Evolutionary conservation across 2,113 vertebrate species (phyloP).

Genomic region (Oncorhynchus kisutch): DNA sequence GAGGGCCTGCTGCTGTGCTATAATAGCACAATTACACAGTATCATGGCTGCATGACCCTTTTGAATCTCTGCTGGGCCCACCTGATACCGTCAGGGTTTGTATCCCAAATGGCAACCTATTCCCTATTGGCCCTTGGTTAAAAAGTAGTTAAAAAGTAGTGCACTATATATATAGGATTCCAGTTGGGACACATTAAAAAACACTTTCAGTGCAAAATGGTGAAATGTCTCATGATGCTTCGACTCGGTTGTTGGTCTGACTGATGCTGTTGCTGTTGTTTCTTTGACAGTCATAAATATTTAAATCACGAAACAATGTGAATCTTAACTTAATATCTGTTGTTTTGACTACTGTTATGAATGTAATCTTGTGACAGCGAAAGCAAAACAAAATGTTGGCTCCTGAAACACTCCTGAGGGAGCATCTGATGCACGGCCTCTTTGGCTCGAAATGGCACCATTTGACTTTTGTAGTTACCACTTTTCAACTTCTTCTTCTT

Average conservation of each 20-base stretch:
- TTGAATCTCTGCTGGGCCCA: neutral
- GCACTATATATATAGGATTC: no score
- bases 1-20: conserved; percentile 21
- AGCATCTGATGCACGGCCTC: neutral
- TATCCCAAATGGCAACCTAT: no score
- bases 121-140: no score
- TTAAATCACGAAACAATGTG: conserved; percentile 19
- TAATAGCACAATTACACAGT: conserved; percentile 44
- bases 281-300: conserved; percentile 4
- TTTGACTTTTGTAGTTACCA: no score
- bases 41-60: conserved; percentile 33
- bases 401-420: neutral
- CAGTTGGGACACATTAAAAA: no score
- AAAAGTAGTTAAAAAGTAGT: no score
- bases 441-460: neutral
- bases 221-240: conserved; percentile 13
- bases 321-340: neutral
- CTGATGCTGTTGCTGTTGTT: neutral
- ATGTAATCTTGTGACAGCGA: neutral
- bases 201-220: neutral
- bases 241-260: neutral
- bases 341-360: neutral
- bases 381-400: neutral
- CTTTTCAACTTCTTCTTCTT: no score
- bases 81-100: conserved; percentile 6